Base-by-base conservation (phyloP, 1,140 invertebrate genomes). In the Aporrectodea caliginosa region DNA sequence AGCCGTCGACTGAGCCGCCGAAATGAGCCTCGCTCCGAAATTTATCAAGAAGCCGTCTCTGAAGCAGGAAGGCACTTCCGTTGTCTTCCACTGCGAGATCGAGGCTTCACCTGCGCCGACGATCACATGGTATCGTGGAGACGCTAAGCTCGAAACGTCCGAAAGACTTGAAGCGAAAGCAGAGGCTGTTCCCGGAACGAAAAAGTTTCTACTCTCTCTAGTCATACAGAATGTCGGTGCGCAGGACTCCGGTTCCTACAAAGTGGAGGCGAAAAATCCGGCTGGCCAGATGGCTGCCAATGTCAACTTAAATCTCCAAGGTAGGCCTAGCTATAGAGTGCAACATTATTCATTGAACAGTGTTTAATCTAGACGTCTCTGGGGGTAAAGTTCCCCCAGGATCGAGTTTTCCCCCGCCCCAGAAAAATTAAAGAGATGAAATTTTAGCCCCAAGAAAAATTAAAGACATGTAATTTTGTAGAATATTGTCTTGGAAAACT, bases 261-360 rank as follows among this genome's bases (percentile, higher is more conserved):
- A 97, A 90, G 96, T 98, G 85, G 95, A 95, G 89, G 97, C 97
- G 83, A 97, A 95, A 89, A 99, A 98, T 89, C 95, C 94, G 89
- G 94, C 95, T 90, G 97, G 97, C 86, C 96, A 98, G 91, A 96
- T 98, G 86, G 93, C 96, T 80, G 96, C 96, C 82, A 98, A 96
- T 84, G 98, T 99, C 89, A 98, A 98, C 89, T 92, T 99, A 86
- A 98, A 98, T 91, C 98, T 99, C 89, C 96, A 95, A 81, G 84
- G 87, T 88, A 58, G 43, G 43, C 43, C n/a, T n/a, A n/a, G n/a
- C n/a, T n/a, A n/a, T n/a, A n/a, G n/a, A n/a, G n/a, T n/a, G n/a
- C n/a, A n/a, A n/a, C n/a, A n/a, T n/a, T n/a, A n/a, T n/a, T n/a
- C n/a, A n/a, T n/a, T n/a, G n/a, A n/a, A n/a, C n/a, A n/a, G n/a